Evolutionary conservation across 2,888 invertebrate species (phyloP), one percentile per base, ranked within the genome.

Genomic region (Ellobium chinense): DNA sequence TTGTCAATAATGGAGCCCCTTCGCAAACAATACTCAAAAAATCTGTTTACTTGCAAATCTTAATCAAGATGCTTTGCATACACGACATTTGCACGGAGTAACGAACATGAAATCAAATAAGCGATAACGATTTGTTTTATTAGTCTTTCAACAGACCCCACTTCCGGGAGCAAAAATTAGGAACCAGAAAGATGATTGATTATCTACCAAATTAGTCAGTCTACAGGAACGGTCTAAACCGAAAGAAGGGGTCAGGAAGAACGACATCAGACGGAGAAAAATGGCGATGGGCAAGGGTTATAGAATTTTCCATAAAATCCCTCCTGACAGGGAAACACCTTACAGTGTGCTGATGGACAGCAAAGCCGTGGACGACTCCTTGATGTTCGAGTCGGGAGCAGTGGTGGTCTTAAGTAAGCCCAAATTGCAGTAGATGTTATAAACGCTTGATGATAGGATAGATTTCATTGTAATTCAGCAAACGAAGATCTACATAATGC

Each of bases 241-340:
- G 18, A 7, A 12, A 18, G 7, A 46, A 46, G 9, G 18, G 46
- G 9, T 12, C 7, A 46, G 18, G 9, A 12, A 12, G 46, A 46
- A 46, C 46, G 7, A 46, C 9, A 46, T 46, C 46, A 46, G 46
- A 46, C n/a, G n/a, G 9, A 1, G 29, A 77, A 39, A 7, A 14
- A 98, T 98, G 98, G 97, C 98, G 91, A 97, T 98, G 96, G 97
- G 97, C 90, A 98, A 98, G 94, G 96, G 96, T 85, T 98, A 97
- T 94, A 96, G 97, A 88, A 96, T 98, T 87, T 95, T 97, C 89
- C 97, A 98, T 93, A 97, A 98, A 94, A 95, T 96, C 83, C 95
- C 96, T 87, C 96, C 96, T 56, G 85, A 85, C 63, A 66, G 66
- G 54, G 84, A 84, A 29, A 85, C 84, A 24, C 97, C 97, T 18